phyloP scores from a whole-genome alignment of 1,140 invertebrate genomes.

The Alviniconcha marisindica region DNA sequence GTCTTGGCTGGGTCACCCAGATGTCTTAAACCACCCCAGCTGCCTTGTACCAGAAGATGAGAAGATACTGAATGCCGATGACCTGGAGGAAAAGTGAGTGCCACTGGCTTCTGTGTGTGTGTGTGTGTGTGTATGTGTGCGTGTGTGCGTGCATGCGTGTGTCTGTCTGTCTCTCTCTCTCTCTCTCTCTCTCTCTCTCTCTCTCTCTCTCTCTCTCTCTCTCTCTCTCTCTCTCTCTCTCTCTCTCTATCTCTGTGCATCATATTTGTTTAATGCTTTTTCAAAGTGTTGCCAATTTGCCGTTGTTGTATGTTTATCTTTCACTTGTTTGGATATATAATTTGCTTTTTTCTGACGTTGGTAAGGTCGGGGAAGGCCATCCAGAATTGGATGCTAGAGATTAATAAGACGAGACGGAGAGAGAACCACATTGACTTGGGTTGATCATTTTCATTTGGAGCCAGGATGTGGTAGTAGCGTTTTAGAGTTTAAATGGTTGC shows the following conservation, averaged over 20 bases:
- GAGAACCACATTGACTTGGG: no score
- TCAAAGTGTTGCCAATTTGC: neutral
- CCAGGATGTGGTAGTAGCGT: no score
- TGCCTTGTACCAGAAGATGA: conserved; percentile 80
- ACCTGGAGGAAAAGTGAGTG: conserved; percentile 78
- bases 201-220: no score
- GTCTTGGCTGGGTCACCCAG: conserved; percentile 21
- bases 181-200: no score
- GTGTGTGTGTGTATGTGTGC: neutral
- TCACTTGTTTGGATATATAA: neutral
- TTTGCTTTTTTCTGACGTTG: no score
- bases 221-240: neutral
- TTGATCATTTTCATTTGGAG: no score
- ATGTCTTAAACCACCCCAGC: conserved; percentile 73
- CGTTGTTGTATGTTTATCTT: neutral
- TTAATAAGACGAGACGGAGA: no score
- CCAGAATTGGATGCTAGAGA: no score
- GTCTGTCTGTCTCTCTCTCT: neutral
- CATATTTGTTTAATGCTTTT: no score
- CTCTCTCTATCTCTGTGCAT: neutral
- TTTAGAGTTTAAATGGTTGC: no score
- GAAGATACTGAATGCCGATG: conserved; percentile 79
- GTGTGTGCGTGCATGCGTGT: conserved; percentile 54
- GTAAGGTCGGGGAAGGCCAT: no score
- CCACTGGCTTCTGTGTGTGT: neutral